phyloP scores from a whole-genome alignment of 2,113 vertebrate genomes.

The Microcebus murinus region DNA sequence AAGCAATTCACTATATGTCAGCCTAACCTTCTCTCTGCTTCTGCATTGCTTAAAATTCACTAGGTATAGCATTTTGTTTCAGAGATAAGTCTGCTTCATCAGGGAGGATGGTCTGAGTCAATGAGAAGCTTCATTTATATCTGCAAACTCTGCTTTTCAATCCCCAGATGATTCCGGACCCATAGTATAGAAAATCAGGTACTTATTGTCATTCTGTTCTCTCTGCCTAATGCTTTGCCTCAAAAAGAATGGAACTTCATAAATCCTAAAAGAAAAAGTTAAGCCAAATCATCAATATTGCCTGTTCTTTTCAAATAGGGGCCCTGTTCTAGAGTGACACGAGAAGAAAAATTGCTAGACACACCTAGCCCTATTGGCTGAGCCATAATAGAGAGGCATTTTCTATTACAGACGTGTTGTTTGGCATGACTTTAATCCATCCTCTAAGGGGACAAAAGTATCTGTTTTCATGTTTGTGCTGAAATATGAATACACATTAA shows the following conservation, averaged over 20 bases:
- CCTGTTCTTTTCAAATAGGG: slow-evolving; percentile 18
- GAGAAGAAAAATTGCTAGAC: not conserved
- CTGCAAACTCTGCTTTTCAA: slow-evolving; percentile 63
- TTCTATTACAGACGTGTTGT: not conserved
- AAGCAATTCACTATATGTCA: slow-evolving; percentile 65
- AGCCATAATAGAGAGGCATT: slow-evolving; percentile 11
- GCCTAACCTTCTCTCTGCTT: slow-evolving; percentile 64
- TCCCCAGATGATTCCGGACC: slow-evolving; percentile 43
- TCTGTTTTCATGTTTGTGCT: not conserved
- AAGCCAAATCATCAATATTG: not conserved
- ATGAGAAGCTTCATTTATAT: slow-evolving; percentile 66
- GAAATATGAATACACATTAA: not conserved
- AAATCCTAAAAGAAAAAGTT: slow-evolving; percentile 61
- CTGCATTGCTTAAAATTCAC: slow-evolving; percentile 66
- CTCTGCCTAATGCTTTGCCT: slow-evolving; percentile 35
- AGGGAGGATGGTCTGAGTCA: slow-evolving; percentile 51
- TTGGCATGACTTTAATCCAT: not conserved
- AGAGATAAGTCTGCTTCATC: slow-evolving; percentile 16
- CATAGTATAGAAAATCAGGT: slow-evolving; percentile 49
- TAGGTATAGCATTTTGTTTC: slow-evolving; percentile 58
- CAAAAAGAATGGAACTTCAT: slow-evolving; percentile 49
- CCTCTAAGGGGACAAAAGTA: not conserved
- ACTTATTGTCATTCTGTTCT: slow-evolving; percentile 54
- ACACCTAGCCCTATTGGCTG: not conserved
- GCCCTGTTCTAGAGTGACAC: not conserved